Percentiles rank a stretch among this genome's conserved stretches.
Conservation (phyloP, 2,113 vertebrate species). For the Ascaphus truei region DNA sequence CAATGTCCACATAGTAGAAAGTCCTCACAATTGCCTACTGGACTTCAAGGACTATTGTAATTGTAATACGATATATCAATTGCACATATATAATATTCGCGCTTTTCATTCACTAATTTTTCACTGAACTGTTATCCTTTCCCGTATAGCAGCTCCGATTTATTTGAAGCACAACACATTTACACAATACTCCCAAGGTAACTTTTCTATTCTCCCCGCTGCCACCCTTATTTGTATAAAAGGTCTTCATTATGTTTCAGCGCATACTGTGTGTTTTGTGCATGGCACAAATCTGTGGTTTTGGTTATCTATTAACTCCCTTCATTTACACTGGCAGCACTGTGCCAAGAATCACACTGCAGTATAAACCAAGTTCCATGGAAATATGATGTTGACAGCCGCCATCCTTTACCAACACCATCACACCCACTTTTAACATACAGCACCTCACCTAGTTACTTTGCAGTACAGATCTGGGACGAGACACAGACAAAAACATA, state of each 20-base stretch:
- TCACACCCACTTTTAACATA: not conserved
- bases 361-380: not conserved
- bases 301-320: not conserved
- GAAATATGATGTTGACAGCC: not conserved
- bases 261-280: not conserved
- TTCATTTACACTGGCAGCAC: not conserved
- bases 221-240: not conserved
- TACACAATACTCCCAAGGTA: not conserved
- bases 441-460: not conserved
- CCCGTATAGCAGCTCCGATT: not conserved
- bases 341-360: no score
- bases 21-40: no score
- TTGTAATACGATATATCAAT: no score
- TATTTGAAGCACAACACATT: no score
- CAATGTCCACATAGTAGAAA: no score
- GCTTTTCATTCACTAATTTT: no score
- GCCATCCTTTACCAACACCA: not conserved
- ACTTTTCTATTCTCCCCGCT: not conserved
- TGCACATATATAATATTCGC: no score
- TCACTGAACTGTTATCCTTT: no score
- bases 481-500: no score
- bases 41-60: no score
- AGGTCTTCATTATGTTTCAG: not conserved
- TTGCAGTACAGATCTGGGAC: no score
- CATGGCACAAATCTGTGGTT: not conserved